These are phyloP conservation scores for Rhea americana DNA, from an alignment of 2,113 vertebrate genomes.

Conservation along the genomic window DNA sequence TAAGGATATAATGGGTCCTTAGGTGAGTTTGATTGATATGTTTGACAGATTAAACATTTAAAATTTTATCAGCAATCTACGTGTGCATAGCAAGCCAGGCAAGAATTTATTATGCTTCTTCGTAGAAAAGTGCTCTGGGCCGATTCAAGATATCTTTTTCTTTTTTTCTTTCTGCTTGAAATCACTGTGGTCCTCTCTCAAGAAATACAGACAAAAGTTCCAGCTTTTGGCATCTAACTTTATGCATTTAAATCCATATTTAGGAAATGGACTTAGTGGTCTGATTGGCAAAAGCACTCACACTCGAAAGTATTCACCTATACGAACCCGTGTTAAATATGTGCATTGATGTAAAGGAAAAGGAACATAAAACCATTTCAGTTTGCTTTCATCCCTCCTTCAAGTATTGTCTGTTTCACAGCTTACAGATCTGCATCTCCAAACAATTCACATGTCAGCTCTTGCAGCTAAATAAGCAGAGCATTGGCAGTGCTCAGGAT, in stretches of 20 bases:
- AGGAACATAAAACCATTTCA: background rate
- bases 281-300: background rate
- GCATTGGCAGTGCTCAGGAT: background rate
- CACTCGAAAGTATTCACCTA: background rate
- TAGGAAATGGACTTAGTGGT: background rate
- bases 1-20: background rate
- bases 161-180: background rate
- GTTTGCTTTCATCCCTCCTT: background rate
- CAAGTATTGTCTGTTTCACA: background rate
- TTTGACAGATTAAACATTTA: background rate
- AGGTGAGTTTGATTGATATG: fast-evolving
- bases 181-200: background rate
- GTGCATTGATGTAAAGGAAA: background rate
- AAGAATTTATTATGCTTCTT: background rate
- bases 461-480: background rate
- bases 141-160: fast-evolving
- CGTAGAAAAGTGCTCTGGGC: background rate
- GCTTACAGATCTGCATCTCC: background rate
- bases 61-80: background rate
- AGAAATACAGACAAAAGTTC: background rate
- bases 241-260: background rate
- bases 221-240: background rate
- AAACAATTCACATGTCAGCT: background rate
- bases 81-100: background rate
- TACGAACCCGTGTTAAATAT: background rate